Conservation (phyloP, 2,888 invertebrate genomes). For the Chloroclystis v-ata region DNA sequence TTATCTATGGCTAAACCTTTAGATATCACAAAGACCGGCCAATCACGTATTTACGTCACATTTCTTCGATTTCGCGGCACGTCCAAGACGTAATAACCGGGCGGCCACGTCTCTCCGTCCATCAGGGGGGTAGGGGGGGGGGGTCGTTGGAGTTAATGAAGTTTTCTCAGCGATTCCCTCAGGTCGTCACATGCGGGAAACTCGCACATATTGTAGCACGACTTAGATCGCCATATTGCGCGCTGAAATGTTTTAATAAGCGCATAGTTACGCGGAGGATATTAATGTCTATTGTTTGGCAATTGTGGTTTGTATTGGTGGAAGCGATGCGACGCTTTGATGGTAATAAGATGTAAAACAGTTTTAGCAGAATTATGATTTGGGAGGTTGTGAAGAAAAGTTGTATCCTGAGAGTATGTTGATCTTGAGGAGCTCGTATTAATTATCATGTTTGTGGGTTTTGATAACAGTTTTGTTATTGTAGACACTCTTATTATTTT, state of each 20-base stretch:
- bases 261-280: slow-evolving; percentile 48
- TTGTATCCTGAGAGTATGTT: too few species aligned
- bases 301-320: too few species aligned
- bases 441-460: too few species aligned
- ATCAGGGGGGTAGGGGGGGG: slow-evolving; percentile 44
- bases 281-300: slow-evolving; percentile 77
- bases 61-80: slow-evolving; percentile 78
- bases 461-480: too few species aligned
- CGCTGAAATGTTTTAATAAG: slow-evolving; percentile 76
- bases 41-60: slow-evolving; percentile 75
- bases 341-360: too few species aligned
- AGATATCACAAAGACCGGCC: slow-evolving; percentile 70
- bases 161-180: slow-evolving; percentile 78
- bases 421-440: too few species aligned
- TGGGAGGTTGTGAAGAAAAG: too few species aligned
- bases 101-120: slow-evolving; percentile 55
- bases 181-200: slow-evolving; percentile 77
- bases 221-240: slow-evolving; percentile 71
- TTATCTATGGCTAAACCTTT: too few species aligned
- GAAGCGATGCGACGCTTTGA: too few species aligned
- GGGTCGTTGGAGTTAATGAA: slow-evolving; percentile 75
- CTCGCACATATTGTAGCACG: slow-evolving; percentile 73
- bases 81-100: slow-evolving; percentile 76
- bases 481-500: too few species aligned
- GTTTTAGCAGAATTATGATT: slow-evolving; percentile 68